Evolutionary conservation across 2,797 vertebrate species (phyloP), one percentile per base, ranked within the genome.

Genomic region (Cynopterus sphinx): DNA sequence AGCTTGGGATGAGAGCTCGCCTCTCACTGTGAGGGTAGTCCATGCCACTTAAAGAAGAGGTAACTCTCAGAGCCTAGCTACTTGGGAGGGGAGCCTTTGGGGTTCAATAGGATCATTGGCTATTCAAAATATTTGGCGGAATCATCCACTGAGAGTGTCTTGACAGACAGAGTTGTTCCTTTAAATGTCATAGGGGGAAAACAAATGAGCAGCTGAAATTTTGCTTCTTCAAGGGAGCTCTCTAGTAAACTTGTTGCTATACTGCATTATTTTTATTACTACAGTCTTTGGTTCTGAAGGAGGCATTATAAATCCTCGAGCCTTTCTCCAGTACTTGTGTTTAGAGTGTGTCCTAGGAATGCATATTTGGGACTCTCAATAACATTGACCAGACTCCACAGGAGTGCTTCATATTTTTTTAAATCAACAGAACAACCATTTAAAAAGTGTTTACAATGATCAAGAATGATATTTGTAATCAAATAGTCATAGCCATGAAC

Each of bases 241-340:
- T 97, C 95, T 91, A 96, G 87, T 97, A 98, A 98, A 98, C 98
- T 98, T 99, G 98, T 99, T 99, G 98, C 98, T 98, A 91, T 95
- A 83, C 97, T 98, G 97, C 93, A 96, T 98, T 98, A 95, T 98
- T 97, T 96, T 97, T 96, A 49, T 91, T 91, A 46, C 55, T 94
- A 71, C 33, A 53, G 39, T 91, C 87, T 90, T 61, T 90, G 65
- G 39, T 74, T 98, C 65, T 90, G 79, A 95, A 95, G 83, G 67
- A 24, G 51, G 8, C 65, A 10, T 91, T 75, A 31, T 43, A 73
- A 59, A 91, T 68, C 53, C 59, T n/a, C 2, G 53, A 91, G 59
- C 4, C 26, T 91, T 79, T 36, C 92, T 65, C 15, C 9, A 70
- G 81, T 17, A 68, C 77, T 87, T 36, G 49, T 49, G 24, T 57